Conservation (phyloP, 2,888 invertebrate species). For the Parnassius smintheus region DNA sequence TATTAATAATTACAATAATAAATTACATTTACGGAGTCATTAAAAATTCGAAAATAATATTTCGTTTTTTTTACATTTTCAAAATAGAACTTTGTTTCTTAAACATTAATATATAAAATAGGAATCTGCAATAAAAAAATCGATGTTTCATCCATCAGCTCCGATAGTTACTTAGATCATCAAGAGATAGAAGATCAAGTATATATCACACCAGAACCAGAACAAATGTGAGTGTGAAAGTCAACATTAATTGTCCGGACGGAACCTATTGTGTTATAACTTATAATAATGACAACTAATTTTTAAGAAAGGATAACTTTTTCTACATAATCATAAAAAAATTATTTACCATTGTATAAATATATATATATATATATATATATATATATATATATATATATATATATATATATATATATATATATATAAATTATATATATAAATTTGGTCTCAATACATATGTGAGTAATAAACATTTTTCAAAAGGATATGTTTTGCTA, state of each 20-base stretch:
- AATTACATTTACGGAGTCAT: conserved; percentile 50
- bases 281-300: not conserved
- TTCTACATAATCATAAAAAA: conserved; percentile 3
- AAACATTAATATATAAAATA: conserved; percentile 71
- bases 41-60: conserved; percentile 51
- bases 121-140: conserved; percentile 76
- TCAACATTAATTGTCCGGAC: conserved; percentile 45
- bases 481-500: too few species aligned
- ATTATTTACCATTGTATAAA: too few species aligned
- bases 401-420: too few species aligned
- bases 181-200: conserved; percentile 4
- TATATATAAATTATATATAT: too few species aligned
- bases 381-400: too few species aligned
- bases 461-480: too few species aligned
- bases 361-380: too few species aligned
- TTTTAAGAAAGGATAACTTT: not conserved
- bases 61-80: conserved; percentile 33
- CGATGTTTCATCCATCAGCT: conserved; percentile 34
- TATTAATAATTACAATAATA: conserved; percentile 49
- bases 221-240: conserved; percentile 42
- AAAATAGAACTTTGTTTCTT: conserved; percentile 60
- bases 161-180: conserved; percentile 18
- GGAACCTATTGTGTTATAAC: conserved; percentile 43
- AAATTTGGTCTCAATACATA: too few species aligned
- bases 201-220: conserved; percentile 39